A percentile compares a stretch with the other conserved stretches of the same genome.
phyloP scores from a whole-genome alignment of 2,888 invertebrate species.

The Polyploca ridens region DNA sequence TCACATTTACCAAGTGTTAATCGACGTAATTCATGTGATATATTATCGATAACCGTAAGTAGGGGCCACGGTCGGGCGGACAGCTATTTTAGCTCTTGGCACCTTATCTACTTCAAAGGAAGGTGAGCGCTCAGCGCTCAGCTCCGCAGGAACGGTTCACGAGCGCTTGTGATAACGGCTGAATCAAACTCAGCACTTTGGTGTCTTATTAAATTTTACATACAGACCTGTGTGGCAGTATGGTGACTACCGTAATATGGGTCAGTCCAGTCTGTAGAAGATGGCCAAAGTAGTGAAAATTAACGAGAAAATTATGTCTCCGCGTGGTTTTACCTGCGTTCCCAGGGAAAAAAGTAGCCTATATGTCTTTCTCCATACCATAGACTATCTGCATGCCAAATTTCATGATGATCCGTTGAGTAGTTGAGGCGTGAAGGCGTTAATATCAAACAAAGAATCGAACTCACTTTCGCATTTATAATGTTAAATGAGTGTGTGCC shows the following conservation, averaged over 20 bases:
- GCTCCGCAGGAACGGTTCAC: constrained; percentile 9
- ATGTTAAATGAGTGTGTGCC: too few relatives aligned
- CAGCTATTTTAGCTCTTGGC: constrained; percentile 21
- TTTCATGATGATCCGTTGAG: too few relatives aligned
- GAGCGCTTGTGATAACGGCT: constrained; percentile 7
- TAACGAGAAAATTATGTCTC: too few relatives aligned
- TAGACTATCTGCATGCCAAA: too few relatives aligned
- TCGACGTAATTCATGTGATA: background rate
- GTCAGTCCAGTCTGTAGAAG: background rate
- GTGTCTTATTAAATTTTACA: constrained; percentile 7
- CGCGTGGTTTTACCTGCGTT: too few relatives aligned
- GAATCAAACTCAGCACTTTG: constrained; percentile 7
- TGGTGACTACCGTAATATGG: background rate
- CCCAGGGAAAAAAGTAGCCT: too few relatives aligned
- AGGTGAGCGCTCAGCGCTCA: constrained; percentile 16
- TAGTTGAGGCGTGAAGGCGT: too few relatives aligned
- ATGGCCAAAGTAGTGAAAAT: background rate
- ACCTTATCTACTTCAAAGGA: constrained; percentile 17
- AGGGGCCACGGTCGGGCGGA: constrained; percentile 17
- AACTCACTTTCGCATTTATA: too few relatives aligned
- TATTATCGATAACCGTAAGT: constrained; percentile 11
- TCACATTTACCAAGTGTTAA: background rate
- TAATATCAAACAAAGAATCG: too few relatives aligned
- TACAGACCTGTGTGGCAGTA: background rate
- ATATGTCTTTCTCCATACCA: too few relatives aligned